Conservation (phyloP, 2,113 vertebrate genomes). For the Anhinga anhinga region DNA sequence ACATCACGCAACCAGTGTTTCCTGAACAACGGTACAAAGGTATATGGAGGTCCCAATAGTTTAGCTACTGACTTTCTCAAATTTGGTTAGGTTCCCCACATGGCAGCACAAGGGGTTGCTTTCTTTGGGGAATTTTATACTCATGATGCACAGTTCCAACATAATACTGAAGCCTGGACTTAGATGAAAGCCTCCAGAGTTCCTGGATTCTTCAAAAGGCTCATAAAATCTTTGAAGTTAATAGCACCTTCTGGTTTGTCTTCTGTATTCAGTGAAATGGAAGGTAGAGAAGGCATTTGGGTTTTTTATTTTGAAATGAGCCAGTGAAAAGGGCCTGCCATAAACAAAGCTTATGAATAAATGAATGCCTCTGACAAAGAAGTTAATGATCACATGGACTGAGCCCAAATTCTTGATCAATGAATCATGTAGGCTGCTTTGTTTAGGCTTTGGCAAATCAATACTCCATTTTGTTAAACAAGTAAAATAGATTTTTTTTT, state of each 20-base stretch:
- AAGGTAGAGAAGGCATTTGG: not conserved
- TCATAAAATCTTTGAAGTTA: not conserved
- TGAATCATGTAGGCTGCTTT: constrained; percentile 66
- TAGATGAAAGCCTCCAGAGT: not conserved
- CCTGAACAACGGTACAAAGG: not conserved
- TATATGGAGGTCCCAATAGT: not conserved
- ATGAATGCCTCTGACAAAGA: constrained; percentile 59
- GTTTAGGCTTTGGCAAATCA: constrained; percentile 70
- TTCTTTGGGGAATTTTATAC: not conserved
- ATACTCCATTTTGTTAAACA: constrained; percentile 73
- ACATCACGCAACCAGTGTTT: not conserved
- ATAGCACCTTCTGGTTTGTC: not conserved
- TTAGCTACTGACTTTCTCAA: not conserved
- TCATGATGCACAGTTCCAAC: not conserved
- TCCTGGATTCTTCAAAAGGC: not conserved
- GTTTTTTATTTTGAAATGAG: constrained; percentile 24
- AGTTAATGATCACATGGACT: constrained; percentile 65
- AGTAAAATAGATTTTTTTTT: constrained; percentile 56
- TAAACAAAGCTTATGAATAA: constrained; percentile 59
- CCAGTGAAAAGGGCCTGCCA: not conserved
- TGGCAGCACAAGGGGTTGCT: not conserved
- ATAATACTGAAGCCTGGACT: not conserved
- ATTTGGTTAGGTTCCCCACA: not conserved
- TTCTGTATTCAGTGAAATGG: not conserved
- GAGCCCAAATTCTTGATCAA: constrained; percentile 70